Conservation (phyloP, 2,888 invertebrate species). For the Machimus rusticus region DNA sequence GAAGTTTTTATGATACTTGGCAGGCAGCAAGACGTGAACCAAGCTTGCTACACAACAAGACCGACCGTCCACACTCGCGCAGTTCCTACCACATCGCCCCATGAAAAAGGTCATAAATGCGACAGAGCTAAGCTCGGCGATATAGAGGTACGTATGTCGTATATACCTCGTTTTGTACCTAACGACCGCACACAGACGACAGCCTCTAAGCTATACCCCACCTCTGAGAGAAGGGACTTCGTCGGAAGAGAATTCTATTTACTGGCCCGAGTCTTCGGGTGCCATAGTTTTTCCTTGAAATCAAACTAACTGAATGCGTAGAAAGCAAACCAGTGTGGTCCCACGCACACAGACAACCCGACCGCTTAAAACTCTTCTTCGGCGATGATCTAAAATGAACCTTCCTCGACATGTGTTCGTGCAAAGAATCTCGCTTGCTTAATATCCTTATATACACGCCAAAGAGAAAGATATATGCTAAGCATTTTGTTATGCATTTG, state of each 20-base stretch:
- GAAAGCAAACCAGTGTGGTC: not conserved
- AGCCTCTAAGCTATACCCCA: not conserved
- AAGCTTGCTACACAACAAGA: not conserved
- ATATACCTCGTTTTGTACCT: not conserved
- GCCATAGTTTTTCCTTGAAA: slow-evolving; percentile 34
- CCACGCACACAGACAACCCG: not conserved
- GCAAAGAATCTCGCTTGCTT: not conserved
- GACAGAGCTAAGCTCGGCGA: not conserved
- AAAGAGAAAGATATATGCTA: not conserved
- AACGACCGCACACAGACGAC: not conserved
- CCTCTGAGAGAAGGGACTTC: slow-evolving; percentile 30
- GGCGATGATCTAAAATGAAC: not conserved
- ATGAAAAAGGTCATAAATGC: slow-evolving; percentile 21
- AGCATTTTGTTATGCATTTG: not conserved
- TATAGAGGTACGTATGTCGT: not conserved
- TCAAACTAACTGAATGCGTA: slow-evolving; percentile 19
- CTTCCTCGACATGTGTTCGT: not conserved
- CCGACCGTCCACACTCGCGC: not conserved
- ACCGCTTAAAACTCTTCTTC: not conserved
- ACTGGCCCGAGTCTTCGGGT: not conserved
- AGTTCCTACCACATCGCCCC: not conserved
- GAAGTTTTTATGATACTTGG: slow-evolving; percentile 23
- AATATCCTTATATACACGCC: not conserved
- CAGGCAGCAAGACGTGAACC: slow-evolving; percentile 25
- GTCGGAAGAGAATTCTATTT: slow-evolving; percentile 15